Percentiles rank a stretch among this genome's conserved stretches.
Conservation (phyloP, 2,113 vertebrate genomes). For the Scatophagus argus region DNA sequence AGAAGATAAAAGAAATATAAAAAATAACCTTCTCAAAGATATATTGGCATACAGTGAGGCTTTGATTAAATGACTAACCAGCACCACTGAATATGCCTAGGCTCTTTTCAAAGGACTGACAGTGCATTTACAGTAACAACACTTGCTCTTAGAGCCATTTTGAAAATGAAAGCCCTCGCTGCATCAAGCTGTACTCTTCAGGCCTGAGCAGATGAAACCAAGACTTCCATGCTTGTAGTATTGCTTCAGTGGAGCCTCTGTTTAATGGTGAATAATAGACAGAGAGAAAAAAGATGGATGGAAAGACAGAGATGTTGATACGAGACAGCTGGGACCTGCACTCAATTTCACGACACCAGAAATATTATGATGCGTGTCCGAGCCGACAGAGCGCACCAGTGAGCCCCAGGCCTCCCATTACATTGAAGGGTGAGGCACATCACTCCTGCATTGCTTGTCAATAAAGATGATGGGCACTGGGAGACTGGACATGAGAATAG, state of each 20-base stretch:
- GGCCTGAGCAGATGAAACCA: constrained; percentile 39
- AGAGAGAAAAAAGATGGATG: constrained; percentile 43
- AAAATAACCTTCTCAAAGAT: constrained; percentile 24
- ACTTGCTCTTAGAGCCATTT: constrained; percentile 47
- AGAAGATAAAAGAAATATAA: constrained; percentile 22
- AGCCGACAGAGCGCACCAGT: constrained; percentile 26
- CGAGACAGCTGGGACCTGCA: constrained; percentile 61
- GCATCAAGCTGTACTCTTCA: constrained; percentile 26
- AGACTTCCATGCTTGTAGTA: constrained; percentile 16
- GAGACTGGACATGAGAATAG: constrained; percentile 49
- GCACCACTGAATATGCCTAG: constrained; percentile 21
- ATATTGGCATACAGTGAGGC: constrained; percentile 37
- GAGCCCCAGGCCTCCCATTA: constrained; percentile 60
- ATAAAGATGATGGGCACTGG: constrained; percentile 59
- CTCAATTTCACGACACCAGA: constrained; percentile 65
- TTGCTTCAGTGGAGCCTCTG: constrained; percentile 39
- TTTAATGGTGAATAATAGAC: constrained; percentile 48
- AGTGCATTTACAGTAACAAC: constrained; percentile 43
- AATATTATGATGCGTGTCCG: constrained; percentile 57
- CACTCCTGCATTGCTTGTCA: constrained; percentile 61
- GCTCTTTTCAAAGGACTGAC: constrained; percentile 55
- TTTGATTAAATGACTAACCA: constrained; percentile 56
- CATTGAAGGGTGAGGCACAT: constrained; percentile 62
- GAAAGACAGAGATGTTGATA: constrained; percentile 56
- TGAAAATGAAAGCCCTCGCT: constrained; percentile 46